Conservation (phyloP, 2,113 vertebrate genomes). For the Cyanoliseus patagonus region DNA sequence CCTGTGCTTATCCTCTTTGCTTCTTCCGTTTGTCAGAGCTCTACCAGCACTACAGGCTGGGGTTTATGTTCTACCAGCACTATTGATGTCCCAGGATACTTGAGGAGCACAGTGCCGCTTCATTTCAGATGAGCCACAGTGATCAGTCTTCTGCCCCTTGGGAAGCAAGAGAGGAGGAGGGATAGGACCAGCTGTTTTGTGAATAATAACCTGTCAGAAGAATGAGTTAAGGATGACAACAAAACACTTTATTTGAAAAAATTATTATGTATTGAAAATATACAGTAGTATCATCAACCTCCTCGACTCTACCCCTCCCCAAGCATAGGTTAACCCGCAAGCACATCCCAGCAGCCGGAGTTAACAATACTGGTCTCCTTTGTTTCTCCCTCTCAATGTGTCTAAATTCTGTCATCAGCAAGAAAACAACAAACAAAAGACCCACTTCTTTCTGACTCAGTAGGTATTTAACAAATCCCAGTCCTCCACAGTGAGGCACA, state of each 20-base stretch:
- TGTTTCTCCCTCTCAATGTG: neutral
- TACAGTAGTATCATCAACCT: conserved; percentile 68
- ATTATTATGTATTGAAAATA: conserved; percentile 78
- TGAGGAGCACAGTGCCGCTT: neutral
- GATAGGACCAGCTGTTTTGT: neutral
- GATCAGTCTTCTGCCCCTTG: neutral
- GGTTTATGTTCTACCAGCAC: neutral
- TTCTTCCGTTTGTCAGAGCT: neutral
- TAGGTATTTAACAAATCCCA: conserved; percentile 90
- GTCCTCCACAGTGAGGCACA: conserved; percentile 82
- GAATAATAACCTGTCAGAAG: neutral
- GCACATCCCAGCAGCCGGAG: conserved; percentile 52
- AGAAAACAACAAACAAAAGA: conserved; percentile 50
- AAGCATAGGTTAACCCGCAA: conserved; percentile 49
- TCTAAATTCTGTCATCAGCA: conserved; percentile 43
- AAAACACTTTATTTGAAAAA: conserved; percentile 80
- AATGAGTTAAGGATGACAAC: conserved; percentile 59
- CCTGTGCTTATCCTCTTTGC: neutral
- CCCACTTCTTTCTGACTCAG: conserved; percentile 69
- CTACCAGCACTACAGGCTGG: neutral
- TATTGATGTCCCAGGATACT: neutral
- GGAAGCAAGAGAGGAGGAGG: neutral
- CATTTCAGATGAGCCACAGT: neutral
- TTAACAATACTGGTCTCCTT: conserved; percentile 28
- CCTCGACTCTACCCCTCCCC: neutral